phyloP scores from a whole-genome alignment of 2,888 invertebrate genomes.

The Lampropteryx suffumata region DNA sequence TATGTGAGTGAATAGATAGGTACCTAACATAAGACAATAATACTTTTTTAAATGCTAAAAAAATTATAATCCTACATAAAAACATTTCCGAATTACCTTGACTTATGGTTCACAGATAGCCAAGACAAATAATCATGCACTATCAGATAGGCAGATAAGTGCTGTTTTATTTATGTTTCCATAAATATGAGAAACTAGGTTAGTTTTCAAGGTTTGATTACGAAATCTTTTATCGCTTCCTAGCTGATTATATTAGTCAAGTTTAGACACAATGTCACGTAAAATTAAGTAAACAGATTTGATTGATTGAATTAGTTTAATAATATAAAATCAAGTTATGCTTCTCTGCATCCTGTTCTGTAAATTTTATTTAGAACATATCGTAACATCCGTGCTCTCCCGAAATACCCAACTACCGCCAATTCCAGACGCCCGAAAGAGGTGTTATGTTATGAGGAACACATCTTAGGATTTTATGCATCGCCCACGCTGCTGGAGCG shows the following conservation, averaged over 20 bases:
- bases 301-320: too few relatives aligned
- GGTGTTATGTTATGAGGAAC: background rate
- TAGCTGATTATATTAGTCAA: constrained; percentile 29
- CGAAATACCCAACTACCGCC: constrained; percentile 7
- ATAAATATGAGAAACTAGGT: constrained; percentile 23
- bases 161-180: constrained; percentile 5
- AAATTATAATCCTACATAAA: too few relatives aligned
- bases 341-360: background rate
- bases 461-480: constrained; percentile 4
- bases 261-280: constrained; percentile 11
- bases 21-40: too few relatives aligned
- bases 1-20: too few relatives aligned
- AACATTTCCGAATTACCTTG: too few relatives aligned
- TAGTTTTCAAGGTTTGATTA: constrained; percentile 37
- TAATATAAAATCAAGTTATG: too few relatives aligned
- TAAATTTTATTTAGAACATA: background rate
- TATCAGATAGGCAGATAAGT: background rate
- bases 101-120: too few relatives aligned
- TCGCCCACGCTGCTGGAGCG: constrained; percentile 1
- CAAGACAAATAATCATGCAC: constrained; percentile 2
- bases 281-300: too few relatives aligned
- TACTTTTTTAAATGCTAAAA: too few relatives aligned
- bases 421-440: constrained; percentile 8
- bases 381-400: constrained; percentile 6
- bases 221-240: constrained; percentile 33